Evolutionary conservation across 64 coral and sea anemone species (phyloP).

Genomic region (Platygyra sinensis): DNA sequence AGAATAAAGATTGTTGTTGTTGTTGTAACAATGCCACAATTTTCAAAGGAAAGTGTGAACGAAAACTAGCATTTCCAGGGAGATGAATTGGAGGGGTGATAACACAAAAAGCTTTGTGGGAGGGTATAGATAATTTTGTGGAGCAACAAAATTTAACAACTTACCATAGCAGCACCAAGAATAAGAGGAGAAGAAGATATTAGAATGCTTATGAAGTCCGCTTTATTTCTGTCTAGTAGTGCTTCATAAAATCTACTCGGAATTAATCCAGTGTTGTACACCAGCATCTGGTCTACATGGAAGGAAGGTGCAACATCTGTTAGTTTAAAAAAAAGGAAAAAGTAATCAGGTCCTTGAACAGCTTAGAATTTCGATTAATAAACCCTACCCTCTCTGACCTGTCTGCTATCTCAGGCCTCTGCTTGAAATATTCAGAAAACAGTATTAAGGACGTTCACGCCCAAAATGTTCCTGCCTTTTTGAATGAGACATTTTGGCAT

Average conservation of each 20-base stretch:
- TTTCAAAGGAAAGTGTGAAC: no score
- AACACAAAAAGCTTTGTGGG: neutral
- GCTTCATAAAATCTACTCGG: constrained; percentile 92
- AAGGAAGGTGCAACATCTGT: neutral
- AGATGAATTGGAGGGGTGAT: neutral
- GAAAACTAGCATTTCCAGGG: neutral
- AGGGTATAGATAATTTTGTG: no score
- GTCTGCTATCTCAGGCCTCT: neutral
- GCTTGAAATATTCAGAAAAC: neutral
- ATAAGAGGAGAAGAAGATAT: constrained; percentile 69
- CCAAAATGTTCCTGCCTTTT: no score
- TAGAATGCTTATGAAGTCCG: constrained; percentile 64
- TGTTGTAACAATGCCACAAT: no score
- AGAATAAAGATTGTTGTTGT: no score
- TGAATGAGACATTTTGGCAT: no score
- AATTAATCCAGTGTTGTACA: constrained; percentile 97
- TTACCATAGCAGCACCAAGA: constrained; percentile 73
- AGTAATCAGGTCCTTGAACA: no score
- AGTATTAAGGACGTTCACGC: neutral
- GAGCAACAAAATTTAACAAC: neutral
- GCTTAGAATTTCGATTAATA: neutral
- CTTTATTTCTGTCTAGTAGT: constrained; percentile 73
- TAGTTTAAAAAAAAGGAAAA: no score
- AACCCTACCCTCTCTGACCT: neutral
- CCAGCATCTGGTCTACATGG: constrained; percentile 64